A percentile compares a stretch with the other conserved stretches of the same genome.
These are phyloP conservation scores for Pocillopora verrucosa DNA, from an alignment of 64 coral and sea anemone genomes.

Conservation along the genomic window DNA sequence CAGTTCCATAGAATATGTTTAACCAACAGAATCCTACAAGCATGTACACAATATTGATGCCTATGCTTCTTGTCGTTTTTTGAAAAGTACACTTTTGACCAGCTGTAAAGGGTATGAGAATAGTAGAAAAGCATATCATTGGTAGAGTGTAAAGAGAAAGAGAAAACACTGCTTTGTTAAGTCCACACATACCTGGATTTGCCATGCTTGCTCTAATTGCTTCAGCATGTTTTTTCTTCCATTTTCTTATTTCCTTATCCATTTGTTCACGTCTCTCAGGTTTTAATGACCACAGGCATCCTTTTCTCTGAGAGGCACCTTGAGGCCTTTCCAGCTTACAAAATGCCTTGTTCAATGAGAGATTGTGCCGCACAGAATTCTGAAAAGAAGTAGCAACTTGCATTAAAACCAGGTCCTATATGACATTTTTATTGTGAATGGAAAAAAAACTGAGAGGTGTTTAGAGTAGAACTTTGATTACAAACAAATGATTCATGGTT, in stretches of 20 bases:
- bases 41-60: no score
- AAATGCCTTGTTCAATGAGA: constrained; percentile 98
- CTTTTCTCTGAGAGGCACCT: constrained; percentile 98
- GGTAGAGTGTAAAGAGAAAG: no score
- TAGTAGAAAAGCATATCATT: no score
- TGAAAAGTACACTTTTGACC: no score
- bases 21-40: no score
- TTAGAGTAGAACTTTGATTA: no score
- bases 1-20: no score
- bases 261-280: constrained; percentile 95
- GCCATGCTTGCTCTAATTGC: constrained; percentile 99
- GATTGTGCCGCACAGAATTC: constrained; percentile 98
- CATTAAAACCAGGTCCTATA: neutral
- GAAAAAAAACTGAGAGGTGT: neutral
- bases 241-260: constrained; percentile 99
- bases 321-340: constrained; percentile 98
- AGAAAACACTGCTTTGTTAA: neutral
- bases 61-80: no score
- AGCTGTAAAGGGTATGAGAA: no score
- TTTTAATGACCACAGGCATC: constrained; percentile 93
- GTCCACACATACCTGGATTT: constrained; percentile 72
- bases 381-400: constrained; percentile 16
- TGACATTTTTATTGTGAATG: neutral
- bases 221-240: constrained; percentile 98
- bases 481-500: no score